phyloP scores from a whole-genome alignment of 2,113 vertebrate species.

The Dunckerocampus dactyliophorus region DNA sequence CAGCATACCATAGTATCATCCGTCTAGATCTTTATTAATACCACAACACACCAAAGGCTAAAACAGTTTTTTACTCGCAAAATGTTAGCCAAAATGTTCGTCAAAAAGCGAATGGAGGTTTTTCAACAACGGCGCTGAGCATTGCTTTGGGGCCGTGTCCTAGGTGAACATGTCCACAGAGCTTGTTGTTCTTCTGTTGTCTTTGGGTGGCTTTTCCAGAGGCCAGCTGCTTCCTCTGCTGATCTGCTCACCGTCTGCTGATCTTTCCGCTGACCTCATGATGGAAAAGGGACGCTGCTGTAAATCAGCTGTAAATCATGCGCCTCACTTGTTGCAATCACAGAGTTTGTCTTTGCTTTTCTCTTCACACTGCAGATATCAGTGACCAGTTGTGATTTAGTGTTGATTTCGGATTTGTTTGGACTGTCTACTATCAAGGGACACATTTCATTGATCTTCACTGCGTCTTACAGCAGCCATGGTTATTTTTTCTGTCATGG shows the following conservation, averaged over 20 bases:
- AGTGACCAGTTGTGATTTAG: too few relatives aligned
- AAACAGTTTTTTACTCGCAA: too few relatives aligned
- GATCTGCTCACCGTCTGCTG: slow-evolving; percentile 62
- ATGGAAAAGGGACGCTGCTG: slow-evolving; percentile 56
- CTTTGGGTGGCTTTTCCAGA: slow-evolving; percentile 48
- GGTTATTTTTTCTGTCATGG: too few relatives aligned
- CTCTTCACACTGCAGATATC: background rate
- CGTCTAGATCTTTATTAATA: too few relatives aligned
- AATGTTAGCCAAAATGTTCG: too few relatives aligned
- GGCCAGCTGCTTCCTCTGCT: slow-evolving; percentile 71
- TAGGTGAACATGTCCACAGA: slow-evolving; percentile 9
- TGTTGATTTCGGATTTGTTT: too few relatives aligned
- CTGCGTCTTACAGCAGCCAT: too few relatives aligned
- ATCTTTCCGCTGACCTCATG: slow-evolving; percentile 71
- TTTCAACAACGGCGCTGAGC: slow-evolving; percentile 26
- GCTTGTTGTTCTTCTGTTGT: slow-evolving; percentile 58
- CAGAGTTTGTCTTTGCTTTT: slow-evolving; percentile 22
- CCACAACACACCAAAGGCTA: too few relatives aligned
- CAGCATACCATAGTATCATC: too few relatives aligned
- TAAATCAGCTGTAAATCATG: slow-evolving; percentile 61
- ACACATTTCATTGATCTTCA: too few relatives aligned
- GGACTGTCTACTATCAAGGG: too few relatives aligned
- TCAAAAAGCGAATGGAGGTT: too few relatives aligned
- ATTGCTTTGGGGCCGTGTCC: slow-evolving; percentile 38
- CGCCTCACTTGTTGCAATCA: slow-evolving; percentile 27